These are phyloP conservation scores for Orthosia gothica DNA, from an alignment of 2,888 invertebrate genomes.

Conservation along the genomic window DNA sequence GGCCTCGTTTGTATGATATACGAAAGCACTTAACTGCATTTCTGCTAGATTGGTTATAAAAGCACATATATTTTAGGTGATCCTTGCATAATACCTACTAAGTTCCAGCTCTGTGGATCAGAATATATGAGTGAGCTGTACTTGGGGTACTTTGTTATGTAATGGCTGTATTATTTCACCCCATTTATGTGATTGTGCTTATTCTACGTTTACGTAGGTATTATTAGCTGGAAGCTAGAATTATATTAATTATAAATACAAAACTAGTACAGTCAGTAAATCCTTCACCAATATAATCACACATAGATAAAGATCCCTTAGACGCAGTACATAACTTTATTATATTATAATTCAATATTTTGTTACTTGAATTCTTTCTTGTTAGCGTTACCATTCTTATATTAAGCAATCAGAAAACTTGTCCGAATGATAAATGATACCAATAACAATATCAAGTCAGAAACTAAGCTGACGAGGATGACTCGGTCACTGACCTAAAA, in stretches of 20 bases:
- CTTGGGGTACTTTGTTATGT: background rate
- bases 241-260: no score
- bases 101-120: background rate
- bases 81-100: background rate
- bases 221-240: no score
- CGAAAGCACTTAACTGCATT: background rate
- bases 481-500: background rate
- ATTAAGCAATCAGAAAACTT: no score
- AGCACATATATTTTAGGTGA: background rate
- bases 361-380: no score
- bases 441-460: background rate
- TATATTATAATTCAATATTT: no score
- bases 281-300: no score
- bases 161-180: background rate
- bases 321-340: no score
- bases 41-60: background rate
- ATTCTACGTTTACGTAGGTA: no score
- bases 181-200: no score
- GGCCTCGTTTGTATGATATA: background rate
- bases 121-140: background rate
- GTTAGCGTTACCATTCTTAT: no score
- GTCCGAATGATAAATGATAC: background rate
- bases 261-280: no score
- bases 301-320: no score
- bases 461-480: slow-evolving; percentile 1